phyloP scores from a whole-genome alignment of 2,797 vertebrate species.

The Leptodactylus fallax region DNA sequence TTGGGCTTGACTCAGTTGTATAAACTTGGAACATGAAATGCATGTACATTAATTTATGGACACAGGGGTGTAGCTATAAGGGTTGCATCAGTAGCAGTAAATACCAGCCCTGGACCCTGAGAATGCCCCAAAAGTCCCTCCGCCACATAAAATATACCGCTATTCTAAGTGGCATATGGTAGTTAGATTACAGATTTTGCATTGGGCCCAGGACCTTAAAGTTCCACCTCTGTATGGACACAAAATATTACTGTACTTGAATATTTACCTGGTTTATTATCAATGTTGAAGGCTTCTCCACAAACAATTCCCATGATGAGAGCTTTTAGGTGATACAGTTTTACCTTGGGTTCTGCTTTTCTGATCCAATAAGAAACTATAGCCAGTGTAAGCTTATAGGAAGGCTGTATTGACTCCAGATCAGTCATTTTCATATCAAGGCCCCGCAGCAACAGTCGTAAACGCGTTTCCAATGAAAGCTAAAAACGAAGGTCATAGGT shows the following conservation, averaged over 20 bases:
- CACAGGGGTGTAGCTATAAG: too few species aligned
- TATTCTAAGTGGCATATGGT: too few species aligned
- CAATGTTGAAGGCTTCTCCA: constrained; percentile 79
- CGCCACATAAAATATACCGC: too few species aligned
- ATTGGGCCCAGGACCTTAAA: too few species aligned
- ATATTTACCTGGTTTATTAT: constrained; percentile 70
- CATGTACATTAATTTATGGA: too few species aligned
- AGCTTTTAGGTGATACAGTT: constrained; percentile 79
- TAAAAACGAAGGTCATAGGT: background rate
- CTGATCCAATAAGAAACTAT: constrained; percentile 85
- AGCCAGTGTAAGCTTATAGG: constrained; percentile 81
- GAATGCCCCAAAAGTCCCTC: too few species aligned
- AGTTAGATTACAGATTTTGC: too few species aligned
- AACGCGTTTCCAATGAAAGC: constrained; percentile 70
- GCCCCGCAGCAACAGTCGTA: constrained; percentile 79
- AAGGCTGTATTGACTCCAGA: constrained; percentile 76
- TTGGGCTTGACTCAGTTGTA: too few species aligned
- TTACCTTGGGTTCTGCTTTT: constrained; percentile 76
- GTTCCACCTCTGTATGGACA: too few species aligned
- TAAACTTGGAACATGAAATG: too few species aligned
- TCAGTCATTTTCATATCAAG: constrained; percentile 76
- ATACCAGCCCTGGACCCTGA: too few species aligned
- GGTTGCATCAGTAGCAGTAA: too few species aligned
- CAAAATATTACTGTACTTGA: background rate
- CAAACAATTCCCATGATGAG: constrained; percentile 84